phyloP scores from a whole-genome alignment of 2,113 vertebrate genomes.

The Chamaetylas fuelleborni region DNA sequence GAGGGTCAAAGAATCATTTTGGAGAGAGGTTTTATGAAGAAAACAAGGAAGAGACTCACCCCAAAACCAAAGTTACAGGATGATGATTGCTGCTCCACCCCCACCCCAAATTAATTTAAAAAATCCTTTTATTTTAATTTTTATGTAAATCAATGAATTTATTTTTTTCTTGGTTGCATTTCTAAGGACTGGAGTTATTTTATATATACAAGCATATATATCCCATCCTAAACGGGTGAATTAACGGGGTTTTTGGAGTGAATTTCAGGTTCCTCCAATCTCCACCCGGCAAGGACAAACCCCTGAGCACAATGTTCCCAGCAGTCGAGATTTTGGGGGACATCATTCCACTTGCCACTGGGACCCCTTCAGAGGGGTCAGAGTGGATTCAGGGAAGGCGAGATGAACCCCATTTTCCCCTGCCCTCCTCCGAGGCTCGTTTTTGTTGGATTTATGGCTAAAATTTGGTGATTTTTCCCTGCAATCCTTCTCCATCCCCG shows the following conservation, averaged over 20 bases:
- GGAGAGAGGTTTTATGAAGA: neutral
- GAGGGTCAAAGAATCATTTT: neutral
- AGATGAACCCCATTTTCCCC: rapidly evolving
- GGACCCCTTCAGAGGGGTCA: rapidly evolving
- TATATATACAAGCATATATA: rapidly evolving
- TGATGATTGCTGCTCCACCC: neutral
- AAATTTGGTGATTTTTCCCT: neutral
- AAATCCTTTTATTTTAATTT: rapidly evolving
- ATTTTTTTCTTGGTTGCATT: neutral
- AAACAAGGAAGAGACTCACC: neutral
- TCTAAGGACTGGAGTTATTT: neutral
- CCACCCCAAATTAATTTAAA: rapidly evolving
- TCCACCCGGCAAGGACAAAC: neutral
- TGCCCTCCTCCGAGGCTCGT: neutral
- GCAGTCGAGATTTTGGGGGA: neutral
- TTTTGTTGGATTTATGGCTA: neutral
- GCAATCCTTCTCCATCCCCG: neutral
- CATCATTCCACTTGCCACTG: neutral
- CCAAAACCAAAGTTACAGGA: neutral
- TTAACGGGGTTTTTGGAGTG: rapidly evolving
- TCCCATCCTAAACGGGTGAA: neutral
- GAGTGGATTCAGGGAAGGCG: neutral
- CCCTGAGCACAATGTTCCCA: rapidly evolving
- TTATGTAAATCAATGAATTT: neutral
- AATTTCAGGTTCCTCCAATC: neutral